These are phyloP conservation scores for Aethes cnicana DNA, from an alignment of 2,888 invertebrate species.

Conservation along the genomic window DNA sequence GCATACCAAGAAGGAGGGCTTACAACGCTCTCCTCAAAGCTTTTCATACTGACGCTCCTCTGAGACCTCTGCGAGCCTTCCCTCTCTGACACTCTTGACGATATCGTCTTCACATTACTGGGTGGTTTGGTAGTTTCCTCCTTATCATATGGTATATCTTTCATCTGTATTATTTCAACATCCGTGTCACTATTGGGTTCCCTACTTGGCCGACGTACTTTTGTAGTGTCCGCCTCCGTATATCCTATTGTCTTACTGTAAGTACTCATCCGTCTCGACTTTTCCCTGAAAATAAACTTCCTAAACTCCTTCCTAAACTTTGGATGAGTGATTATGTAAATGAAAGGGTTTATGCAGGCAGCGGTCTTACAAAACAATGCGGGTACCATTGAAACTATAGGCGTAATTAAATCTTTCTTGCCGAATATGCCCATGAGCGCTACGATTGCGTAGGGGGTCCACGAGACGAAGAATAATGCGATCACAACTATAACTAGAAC, in stretches of 20 bases:
- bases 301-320: constrained; percentile 85
- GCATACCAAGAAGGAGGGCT: constrained; percentile 79
- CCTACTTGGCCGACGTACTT: constrained; percentile 61
- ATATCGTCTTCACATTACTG: constrained; percentile 55
- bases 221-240: constrained; percentile 52
- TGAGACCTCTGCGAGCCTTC: constrained; percentile 53
- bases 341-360: constrained; percentile 90
- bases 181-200: constrained; percentile 75
- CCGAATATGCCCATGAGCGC: constrained; percentile 88
- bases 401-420: constrained; percentile 84
- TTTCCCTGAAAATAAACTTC: constrained; percentile 66
- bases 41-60: constrained; percentile 65
- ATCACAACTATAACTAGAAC: constrained; percentile 86
- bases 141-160: constrained; percentile 63
- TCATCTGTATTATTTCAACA: constrained; percentile 80
- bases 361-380: constrained; percentile 91
- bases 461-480: constrained; percentile 88
- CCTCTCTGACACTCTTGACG: constrained; percentile 57
- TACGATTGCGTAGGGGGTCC: constrained; percentile 91
- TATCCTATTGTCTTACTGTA: constrained; percentile 65
- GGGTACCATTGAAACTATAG: constrained; percentile 88
- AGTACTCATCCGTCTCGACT: constrained; percentile 64
- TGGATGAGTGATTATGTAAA: constrained; percentile 91
- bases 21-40: constrained; percentile 61
- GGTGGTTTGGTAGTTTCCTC: constrained; percentile 40